Percentiles rank a stretch among this genome's conserved stretches.
These are phyloP conservation scores for Perizoma affinitatum DNA, from an alignment of 2,888 invertebrate species.

Conservation along the genomic window DNA sequence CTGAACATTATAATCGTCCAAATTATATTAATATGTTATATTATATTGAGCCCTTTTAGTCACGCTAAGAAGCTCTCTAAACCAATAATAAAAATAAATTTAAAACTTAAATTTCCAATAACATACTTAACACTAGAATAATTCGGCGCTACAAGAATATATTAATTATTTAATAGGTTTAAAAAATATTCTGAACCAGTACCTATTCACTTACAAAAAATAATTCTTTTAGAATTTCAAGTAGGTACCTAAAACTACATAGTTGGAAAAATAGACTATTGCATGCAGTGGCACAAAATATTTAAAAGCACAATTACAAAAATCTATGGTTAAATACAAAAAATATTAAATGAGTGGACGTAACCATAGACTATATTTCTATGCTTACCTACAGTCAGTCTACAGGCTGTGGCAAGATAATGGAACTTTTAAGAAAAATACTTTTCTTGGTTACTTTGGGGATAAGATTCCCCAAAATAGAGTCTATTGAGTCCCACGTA, in stretches of 20 bases:
- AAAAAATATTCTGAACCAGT: constrained; percentile 28
- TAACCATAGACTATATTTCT: neutral
- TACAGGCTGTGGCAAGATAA: too few species aligned
- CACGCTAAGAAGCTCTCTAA: constrained; percentile 37
- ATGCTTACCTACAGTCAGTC: too few species aligned
- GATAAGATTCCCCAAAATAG: too few species aligned
- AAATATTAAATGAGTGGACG: constrained; percentile 65
- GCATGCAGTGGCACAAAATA: constrained; percentile 37
- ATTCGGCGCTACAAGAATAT: constrained; percentile 50
- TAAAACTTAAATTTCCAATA: constrained; percentile 43
- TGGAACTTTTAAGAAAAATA: too few species aligned
- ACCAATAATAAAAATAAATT: constrained; percentile 43
- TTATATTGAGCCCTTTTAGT: constrained; percentile 41
- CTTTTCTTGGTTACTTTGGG: too few species aligned
- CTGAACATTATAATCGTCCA: constrained; percentile 35
- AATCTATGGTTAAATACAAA: constrained; percentile 51
- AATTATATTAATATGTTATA: constrained; percentile 28
- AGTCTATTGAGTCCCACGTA: too few species aligned
- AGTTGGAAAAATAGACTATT: constrained; percentile 24
- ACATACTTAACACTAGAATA: constrained; percentile 43
- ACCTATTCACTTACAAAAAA: constrained; percentile 18
- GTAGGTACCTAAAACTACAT: constrained; percentile 1
- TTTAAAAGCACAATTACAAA: constrained; percentile 24
- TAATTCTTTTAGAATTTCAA: constrained; percentile 10
- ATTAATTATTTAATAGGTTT: constrained; percentile 36